Evolutionary conservation across 2,113 vertebrate genomes (phyloP).

Genomic region (Cebus imitator): DNA sequence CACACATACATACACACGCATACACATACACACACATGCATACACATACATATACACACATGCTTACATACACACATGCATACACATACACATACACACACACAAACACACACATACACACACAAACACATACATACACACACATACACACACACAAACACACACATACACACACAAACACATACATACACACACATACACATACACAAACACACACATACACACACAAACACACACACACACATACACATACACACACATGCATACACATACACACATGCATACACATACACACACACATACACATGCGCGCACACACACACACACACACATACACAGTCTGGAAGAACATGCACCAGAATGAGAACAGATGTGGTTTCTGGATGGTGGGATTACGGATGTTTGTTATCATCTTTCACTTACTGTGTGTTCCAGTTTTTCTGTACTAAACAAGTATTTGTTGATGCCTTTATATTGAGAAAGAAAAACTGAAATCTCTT

Average conservation of each 20-base stretch:
- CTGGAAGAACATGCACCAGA: neutral
- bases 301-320: neutral
- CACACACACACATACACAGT: neutral
- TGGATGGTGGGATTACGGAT: neutral
- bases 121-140: no score
- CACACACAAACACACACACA: no score
- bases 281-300: neutral
- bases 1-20: neutral
- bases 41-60: neutral
- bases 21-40: neutral
- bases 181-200: neutral
- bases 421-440: neutral
- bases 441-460: neutral
- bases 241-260: neutral
- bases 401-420: conserved; percentile 29
- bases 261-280: neutral
- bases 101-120: neutral
- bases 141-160: neutral
- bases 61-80: neutral
- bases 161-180: neutral
- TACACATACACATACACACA: neutral
- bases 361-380: neutral
- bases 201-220: neutral
- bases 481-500: neutral
- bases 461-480: conserved; percentile 18